These are phyloP conservation scores for Pemphredon lugubris DNA, from an alignment of 2,888 invertebrate species.

Conservation along the genomic window DNA sequence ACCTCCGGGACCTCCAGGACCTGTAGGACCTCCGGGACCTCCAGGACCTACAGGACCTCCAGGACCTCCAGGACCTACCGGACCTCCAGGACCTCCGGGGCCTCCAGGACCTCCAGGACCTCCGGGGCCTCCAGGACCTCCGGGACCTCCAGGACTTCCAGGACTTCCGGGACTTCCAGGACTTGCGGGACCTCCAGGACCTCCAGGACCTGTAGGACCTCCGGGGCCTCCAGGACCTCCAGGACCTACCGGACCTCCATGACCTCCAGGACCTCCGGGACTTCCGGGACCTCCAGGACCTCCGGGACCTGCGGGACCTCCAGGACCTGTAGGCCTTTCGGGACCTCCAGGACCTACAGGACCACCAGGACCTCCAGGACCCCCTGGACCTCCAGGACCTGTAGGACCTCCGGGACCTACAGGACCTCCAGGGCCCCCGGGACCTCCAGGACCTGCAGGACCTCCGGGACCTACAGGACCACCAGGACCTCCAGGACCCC, in stretches of 20 bases:
- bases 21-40: constrained; percentile 63
- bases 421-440: constrained; percentile 54
- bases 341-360: constrained; percentile 58
- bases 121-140: no score
- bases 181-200: constrained; percentile 64
- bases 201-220: constrained; percentile 51
- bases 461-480: constrained; percentile 62
- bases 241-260: constrained; percentile 52
- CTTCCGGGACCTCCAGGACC: constrained; percentile 60
- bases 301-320: constrained; percentile 68
- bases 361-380: constrained; percentile 61
- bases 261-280: constrained; percentile 46
- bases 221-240: constrained; percentile 55
- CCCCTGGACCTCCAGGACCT: constrained; percentile 49
- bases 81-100: constrained; percentile 59
- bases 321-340: constrained; percentile 53
- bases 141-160: constrained; percentile 63
- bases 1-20: no score
- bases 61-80: constrained; percentile 64
- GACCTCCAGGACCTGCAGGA: constrained; percentile 56
- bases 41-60: constrained; percentile 53
- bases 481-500: constrained; percentile 55
- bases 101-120: constrained; percentile 59
- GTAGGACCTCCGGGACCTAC: constrained; percentile 62
- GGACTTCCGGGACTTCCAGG: constrained; percentile 53